Percentiles rank a stretch among this genome's conserved stretches.
Conservation (phyloP, 2,888 invertebrate genomes). For the Caenorhabditis sp. region DNA sequence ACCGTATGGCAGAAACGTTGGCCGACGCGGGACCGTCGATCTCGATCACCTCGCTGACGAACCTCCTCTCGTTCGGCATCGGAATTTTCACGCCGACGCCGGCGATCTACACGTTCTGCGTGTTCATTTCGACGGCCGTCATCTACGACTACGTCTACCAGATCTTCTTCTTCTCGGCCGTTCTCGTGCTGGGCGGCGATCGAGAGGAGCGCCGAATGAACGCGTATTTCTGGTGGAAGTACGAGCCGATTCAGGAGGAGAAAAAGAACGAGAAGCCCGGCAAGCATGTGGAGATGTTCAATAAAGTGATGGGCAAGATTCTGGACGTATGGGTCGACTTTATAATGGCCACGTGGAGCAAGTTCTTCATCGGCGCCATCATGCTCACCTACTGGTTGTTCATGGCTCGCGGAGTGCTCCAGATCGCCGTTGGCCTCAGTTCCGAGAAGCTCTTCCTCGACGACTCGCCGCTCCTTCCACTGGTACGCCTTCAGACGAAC, state of each 20-base stretch:
- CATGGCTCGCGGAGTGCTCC: conserved; percentile 73
- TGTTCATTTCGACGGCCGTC: conserved; percentile 77
- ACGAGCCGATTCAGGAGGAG: conserved; percentile 60
- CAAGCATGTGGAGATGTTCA: conserved; percentile 29
- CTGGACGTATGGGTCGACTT: conserved; percentile 76
- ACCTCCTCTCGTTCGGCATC: conserved; percentile 77
- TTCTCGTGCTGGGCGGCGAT: conserved; percentile 74
- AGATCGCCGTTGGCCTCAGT: conserved; percentile 76
- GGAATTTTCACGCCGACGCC: conserved; percentile 78
- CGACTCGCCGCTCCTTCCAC: conserved; percentile 77
- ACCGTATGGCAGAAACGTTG: conserved; percentile 74
- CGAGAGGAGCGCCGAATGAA: conserved; percentile 71
- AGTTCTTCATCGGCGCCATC: conserved; percentile 63
- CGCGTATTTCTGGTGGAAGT: conserved; percentile 72
- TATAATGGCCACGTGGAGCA: conserved; percentile 71
- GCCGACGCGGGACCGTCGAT: conserved; percentile 78
- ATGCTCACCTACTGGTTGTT: conserved; percentile 74
- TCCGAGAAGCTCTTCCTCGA: conserved; percentile 78
- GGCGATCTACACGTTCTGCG: conserved; percentile 77
- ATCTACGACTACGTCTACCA: conserved; percentile 78
- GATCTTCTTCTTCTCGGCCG: conserved; percentile 78
- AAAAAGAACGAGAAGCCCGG: conserved; percentile 17
- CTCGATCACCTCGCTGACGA: conserved; percentile 78
- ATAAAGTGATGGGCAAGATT: conserved; percentile 36
- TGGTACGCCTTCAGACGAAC: conserved; percentile 78